Base-by-base conservation (phyloP, 1,140 invertebrate genomes). In the Pseudomyrmex flavicornis region DNA sequence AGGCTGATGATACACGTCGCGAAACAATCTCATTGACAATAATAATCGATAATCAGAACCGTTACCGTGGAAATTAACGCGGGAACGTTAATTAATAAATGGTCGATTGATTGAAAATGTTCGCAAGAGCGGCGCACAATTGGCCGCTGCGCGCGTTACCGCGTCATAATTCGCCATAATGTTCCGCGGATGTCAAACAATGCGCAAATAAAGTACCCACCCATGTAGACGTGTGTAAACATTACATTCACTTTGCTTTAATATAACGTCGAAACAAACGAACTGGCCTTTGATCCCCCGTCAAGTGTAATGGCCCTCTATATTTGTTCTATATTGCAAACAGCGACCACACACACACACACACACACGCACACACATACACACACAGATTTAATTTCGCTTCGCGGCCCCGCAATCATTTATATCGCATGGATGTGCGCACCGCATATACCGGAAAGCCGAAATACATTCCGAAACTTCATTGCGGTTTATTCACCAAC, bases 261-360 rank as follows among this genome's bases (percentile, higher is more conserved):
- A 66, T 76, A 50, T 76, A 76, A 50, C 61, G n/a, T 76, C 26
- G 48, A 76, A 76, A 76, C 61, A 76, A 76, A 66, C 35, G 61
- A 48, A 44, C 59, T 52, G 22, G 74, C 74, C 61, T 76, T 76
- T 76, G 74, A 76, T 76, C 74, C 61, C 61, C 15, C 46, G 46
- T 44, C 35, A 74, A 61, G 20, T 61, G 72, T 61, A 74, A 74
- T 20, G 22, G 22, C 35, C 52, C 48, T 52, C 74, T 76, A 52
- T 76, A 76, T 76, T 76, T 76, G 74, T 48, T 76, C 74, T 66
- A 54, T 63, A 76, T 76, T 62, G 74, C 66, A 76, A 76, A 76
- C 61, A 76, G 48, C 52, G 74, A 66, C 61, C 35, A 35, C 35
- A 35, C 35, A 35, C 5, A 5, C 35, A 3, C 35, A 0, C 35